Evolutionary conservation across 2,797 vertebrate species (phyloP).

Genomic region (Lerista edwardsae): DNA sequence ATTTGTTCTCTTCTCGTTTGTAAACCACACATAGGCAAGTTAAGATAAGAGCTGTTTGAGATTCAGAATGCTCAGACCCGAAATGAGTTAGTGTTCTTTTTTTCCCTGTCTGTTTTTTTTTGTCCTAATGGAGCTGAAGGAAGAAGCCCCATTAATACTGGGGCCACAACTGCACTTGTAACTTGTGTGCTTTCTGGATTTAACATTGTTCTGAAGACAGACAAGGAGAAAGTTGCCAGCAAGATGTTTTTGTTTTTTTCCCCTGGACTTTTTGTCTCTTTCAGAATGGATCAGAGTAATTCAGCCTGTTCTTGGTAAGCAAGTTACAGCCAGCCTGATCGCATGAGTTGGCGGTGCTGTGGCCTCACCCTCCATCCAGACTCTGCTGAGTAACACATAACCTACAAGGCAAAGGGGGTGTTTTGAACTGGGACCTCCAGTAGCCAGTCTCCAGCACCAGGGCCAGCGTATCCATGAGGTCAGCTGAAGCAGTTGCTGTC

Average conservation of each 20-base stretch:
- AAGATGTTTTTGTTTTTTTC: slow-evolving; percentile 46
- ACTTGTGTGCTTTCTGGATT: slow-evolving; percentile 67
- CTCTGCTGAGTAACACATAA: background rate
- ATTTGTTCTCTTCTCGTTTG: slow-evolving; percentile 80
- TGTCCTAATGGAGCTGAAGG: slow-evolving; percentile 35
- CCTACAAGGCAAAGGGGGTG: too few species aligned
- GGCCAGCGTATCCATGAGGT: too few species aligned
- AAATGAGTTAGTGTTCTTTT: slow-evolving; percentile 64
- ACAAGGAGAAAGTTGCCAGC: slow-evolving; percentile 49
- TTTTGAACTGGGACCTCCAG: too few species aligned
- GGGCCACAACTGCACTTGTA: slow-evolving; percentile 30
- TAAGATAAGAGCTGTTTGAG: slow-evolving; percentile 78
- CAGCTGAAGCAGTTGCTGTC: too few species aligned
- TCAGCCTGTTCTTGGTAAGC: slow-evolving; percentile 25
- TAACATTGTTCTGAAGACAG: slow-evolving; percentile 41
- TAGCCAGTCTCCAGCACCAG: too few species aligned
- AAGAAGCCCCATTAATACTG: slow-evolving; percentile 47
- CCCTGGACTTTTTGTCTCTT: slow-evolving; percentile 24
- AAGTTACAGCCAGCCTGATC: slow-evolving; percentile 46
- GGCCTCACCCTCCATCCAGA: background rate
- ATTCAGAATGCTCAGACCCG: slow-evolving; percentile 70
- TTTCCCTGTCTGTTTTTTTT: too few species aligned
- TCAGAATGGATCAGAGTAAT: slow-evolving; percentile 3
- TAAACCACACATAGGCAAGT: slow-evolving; percentile 78
- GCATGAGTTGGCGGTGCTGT: slow-evolving; percentile 16